phyloP scores from a whole-genome alignment of 1,140 invertebrate genomes.

The Macrobrachium nipponense region DNA sequence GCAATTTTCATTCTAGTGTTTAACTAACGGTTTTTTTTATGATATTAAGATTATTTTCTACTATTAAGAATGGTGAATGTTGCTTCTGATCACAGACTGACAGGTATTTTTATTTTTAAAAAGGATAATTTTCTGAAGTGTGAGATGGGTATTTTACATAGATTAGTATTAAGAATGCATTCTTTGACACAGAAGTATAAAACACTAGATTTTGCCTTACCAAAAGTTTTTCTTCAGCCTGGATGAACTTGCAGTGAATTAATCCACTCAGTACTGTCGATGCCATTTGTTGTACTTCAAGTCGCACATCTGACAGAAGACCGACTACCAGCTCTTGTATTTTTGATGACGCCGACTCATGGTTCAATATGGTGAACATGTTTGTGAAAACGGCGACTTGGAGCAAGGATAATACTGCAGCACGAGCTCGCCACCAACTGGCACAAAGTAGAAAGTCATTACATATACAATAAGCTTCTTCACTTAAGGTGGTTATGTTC shows the following conservation, averaged over 20 bases:
- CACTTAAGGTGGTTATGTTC: not conserved
- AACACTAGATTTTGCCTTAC: slow-evolving; percentile 3
- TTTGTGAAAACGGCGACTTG: slow-evolving; percentile 88
- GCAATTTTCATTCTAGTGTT: too few species aligned
- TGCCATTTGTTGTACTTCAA: slow-evolving; percentile 85
- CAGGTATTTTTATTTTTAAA: not conserved
- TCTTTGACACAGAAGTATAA: not conserved
- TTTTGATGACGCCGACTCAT: slow-evolving; percentile 32
- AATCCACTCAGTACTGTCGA: slow-evolving; percentile 86
- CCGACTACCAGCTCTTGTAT: slow-evolving; percentile 75
- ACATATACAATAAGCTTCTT: too few species aligned
- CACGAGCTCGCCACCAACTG: slow-evolving; percentile 82
- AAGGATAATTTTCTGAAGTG: not conserved
- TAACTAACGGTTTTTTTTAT: too few species aligned
- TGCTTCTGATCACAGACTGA: too few species aligned
- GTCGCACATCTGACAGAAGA: slow-evolving; percentile 77
- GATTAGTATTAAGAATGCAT: too few species aligned
- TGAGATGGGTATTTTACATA: too few species aligned
- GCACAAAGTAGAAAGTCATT: not conserved
- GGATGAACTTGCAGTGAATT: slow-evolving; percentile 85
- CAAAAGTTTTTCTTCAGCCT: slow-evolving; percentile 47
- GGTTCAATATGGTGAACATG: slow-evolving; percentile 78
- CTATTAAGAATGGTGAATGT: too few species aligned
- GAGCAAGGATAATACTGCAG: slow-evolving; percentile 79
- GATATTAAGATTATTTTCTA: too few species aligned